Percentiles rank a stretch among this genome's conserved stretches.
phyloP scores from a whole-genome alignment of 64 coral and sea anemone genomes.

The Montipora cactus region DNA sequence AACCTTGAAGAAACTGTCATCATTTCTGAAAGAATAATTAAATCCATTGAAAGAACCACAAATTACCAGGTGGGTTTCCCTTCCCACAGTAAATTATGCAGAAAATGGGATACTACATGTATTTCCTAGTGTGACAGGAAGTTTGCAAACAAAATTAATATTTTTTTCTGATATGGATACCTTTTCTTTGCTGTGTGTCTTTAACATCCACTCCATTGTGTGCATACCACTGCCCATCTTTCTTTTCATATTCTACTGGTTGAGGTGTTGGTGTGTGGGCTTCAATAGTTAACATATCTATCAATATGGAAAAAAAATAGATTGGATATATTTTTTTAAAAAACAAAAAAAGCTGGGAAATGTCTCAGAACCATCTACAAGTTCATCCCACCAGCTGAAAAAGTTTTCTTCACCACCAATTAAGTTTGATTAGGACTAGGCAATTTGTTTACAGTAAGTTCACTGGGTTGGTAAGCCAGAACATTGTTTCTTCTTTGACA shows the following conservation, averaged over 20 bases:
- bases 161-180: neutral
- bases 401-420: too few relatives aligned
- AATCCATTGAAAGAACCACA: neutral
- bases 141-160: too few relatives aligned
- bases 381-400: too few relatives aligned
- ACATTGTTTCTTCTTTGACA: too few relatives aligned
- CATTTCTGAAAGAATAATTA: conserved; percentile 21
- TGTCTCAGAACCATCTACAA: too few relatives aligned
- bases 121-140: too few relatives aligned
- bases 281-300: conserved; percentile 60
- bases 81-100: neutral
- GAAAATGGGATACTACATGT: neutral
- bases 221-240: conserved; percentile 65
- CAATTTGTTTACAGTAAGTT: too few relatives aligned
- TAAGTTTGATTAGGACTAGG: too few relatives aligned
- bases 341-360: neutral
- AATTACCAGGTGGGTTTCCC: neutral
- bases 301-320: neutral
- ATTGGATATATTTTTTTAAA: neutral
- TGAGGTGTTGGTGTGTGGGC: conserved; percentile 33
- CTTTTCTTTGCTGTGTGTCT: conserved; percentile 47
- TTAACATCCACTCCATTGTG: conserved; percentile 56
- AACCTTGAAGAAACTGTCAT: conserved; percentile 7
- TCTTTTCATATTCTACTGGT: conserved; percentile 57
- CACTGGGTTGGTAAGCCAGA: too few relatives aligned